phyloP scores from a whole-genome alignment of 2,888 invertebrate genomes.

The Entomobrya proxima region DNA sequence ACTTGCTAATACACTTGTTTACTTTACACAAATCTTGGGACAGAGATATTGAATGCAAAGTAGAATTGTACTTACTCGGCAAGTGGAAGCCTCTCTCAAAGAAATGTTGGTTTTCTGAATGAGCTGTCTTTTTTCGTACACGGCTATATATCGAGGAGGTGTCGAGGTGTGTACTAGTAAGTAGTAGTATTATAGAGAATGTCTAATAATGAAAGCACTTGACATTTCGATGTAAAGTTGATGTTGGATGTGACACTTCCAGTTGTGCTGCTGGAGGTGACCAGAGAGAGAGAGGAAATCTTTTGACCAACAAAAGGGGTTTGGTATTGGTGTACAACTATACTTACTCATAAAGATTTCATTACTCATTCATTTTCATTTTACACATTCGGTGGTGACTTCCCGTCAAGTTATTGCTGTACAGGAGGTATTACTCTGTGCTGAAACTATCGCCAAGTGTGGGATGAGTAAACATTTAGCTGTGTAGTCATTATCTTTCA shows the following conservation, averaged over 20 bases:
- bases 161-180: neutral
- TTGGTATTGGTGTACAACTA: neutral
- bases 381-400: too few relatives aligned
- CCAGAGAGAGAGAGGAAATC: neutral
- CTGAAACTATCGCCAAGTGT: too few relatives aligned
- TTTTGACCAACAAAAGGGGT: neutral
- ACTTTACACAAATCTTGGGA: neutral
- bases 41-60: neutral
- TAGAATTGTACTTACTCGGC: neutral
- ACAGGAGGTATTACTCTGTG: neutral
- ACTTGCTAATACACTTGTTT: neutral
- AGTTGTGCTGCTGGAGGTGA: neutral
- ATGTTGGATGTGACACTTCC: slow-evolving; percentile 51
- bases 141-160: neutral
- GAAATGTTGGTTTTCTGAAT: slow-evolving; percentile 45
- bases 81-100: neutral
- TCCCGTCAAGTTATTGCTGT: too few relatives aligned
- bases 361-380: too few relatives aligned
- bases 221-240: too few relatives aligned
- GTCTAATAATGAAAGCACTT: slow-evolving; percentile 7
- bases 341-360: too few relatives aligned
- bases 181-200: too few relatives aligned
- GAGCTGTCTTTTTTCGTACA: slow-evolving; percentile 8
- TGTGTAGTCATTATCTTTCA: neutral
- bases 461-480: slow-evolving; percentile 31